Conservation (phyloP, 2,888 invertebrate species). For the Zaprionus lineosus region DNA sequence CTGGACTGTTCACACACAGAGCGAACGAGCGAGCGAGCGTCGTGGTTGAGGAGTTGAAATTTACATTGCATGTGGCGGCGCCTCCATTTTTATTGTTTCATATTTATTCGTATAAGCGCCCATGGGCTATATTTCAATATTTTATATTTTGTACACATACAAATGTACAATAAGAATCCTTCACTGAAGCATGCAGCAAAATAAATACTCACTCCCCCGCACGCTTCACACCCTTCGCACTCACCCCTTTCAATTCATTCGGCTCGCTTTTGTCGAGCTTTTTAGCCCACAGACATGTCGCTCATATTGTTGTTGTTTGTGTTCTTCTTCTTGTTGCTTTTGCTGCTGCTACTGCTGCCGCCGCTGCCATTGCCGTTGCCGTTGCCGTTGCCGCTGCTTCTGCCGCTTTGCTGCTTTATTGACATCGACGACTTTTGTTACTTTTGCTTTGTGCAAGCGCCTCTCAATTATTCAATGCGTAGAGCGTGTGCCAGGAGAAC, state of each 20-base stretch:
- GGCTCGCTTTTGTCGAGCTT: constrained; percentile 40
- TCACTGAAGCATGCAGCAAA: constrained; percentile 42
- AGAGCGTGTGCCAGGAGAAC: constrained; percentile 6
- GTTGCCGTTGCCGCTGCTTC: background rate
- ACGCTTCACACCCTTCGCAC: background rate
- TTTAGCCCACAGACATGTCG: constrained; percentile 29
- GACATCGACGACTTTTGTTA: constrained; percentile 38
- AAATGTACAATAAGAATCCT: constrained; percentile 43
- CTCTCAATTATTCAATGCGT: constrained; percentile 38
- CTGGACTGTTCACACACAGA: constrained; percentile 26
- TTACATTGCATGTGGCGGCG: constrained; percentile 37
- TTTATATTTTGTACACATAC: constrained; percentile 29
- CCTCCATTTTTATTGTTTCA: constrained; percentile 55
- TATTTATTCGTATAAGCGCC: constrained; percentile 48
- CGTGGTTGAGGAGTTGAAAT: constrained; percentile 19
- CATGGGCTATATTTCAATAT: constrained; percentile 58
- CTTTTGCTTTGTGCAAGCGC: constrained; percentile 26
- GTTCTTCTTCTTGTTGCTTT: background rate
- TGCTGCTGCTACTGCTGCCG: no score
- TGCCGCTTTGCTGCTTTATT: constrained; percentile 22
- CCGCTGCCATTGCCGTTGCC: no score
- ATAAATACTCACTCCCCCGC: constrained; percentile 31
- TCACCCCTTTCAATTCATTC: background rate
- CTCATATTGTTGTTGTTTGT: constrained; percentile 5
- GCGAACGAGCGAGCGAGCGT: constrained; percentile 1